Percentiles rank a stretch among this genome's conserved stretches.
These are phyloP conservation scores for Anguilla obscura DNA, from an alignment of 2,797 vertebrate species.

Conservation along the genomic window DNA sequence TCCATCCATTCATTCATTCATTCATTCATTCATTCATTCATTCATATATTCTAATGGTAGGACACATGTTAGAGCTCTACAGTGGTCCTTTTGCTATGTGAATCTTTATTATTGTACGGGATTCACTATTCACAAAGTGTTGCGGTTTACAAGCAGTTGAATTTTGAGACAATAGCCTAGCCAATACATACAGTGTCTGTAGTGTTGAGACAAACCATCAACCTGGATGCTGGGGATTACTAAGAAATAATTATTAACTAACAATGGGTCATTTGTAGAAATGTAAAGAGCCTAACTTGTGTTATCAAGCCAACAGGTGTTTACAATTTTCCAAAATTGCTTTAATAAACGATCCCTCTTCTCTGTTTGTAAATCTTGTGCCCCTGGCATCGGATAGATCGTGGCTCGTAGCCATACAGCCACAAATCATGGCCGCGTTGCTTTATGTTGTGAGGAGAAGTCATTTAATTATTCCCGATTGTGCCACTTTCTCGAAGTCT, in stretches of 20 bases:
- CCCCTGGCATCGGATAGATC: constrained; percentile 34
- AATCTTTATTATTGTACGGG: neutral
- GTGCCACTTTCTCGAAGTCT: neutral
- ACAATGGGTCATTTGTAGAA: constrained; percentile 20
- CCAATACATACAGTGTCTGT: neutral
- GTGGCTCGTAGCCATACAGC: constrained; percentile 11
- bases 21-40: neutral
- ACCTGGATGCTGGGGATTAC: neutral
- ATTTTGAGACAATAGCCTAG: constrained; percentile 9
- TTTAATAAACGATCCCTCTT: constrained; percentile 36
- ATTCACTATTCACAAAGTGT: neutral
- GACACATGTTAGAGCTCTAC: neutral
- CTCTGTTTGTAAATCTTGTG: constrained; percentile 35
- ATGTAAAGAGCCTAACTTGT: constrained; percentile 19
- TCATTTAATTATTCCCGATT: constrained; percentile 2
- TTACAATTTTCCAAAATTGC: constrained; percentile 36
- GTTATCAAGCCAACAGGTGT: constrained; percentile 38
- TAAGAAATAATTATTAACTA: constrained; percentile 23
- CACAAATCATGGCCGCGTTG: constrained; percentile 23
- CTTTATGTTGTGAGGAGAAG: constrained; percentile 8
- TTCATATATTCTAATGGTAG: neutral
- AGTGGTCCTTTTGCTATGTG: neutral
- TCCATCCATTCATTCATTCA: neutral
- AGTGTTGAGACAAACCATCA: neutral
- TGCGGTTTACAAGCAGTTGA: neutral